Base-by-base conservation (phyloP, 2,113 vertebrate genomes). In the Bolborhynchus lineola region DNA sequence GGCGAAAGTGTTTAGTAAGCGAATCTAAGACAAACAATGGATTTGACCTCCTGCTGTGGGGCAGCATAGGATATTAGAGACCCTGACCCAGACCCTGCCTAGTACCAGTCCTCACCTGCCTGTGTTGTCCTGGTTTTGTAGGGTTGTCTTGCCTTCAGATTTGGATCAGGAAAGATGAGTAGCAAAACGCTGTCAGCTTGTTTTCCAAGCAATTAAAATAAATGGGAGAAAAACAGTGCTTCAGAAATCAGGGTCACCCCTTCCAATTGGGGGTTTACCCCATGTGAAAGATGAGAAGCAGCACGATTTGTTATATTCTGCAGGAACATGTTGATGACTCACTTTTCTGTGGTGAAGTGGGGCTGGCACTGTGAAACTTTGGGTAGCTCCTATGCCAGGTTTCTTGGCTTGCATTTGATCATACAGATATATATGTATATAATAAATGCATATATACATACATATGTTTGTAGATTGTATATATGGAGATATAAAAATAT, bases 191-290 rank as follows among this genome's bases (percentile, higher is more conserved):
- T 60, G 49, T 23, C 2, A 1, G 15, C 47, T 86, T 86, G 26
- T 44, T 90, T 92, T 83, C 68, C 44, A 71, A 68, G 33, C 42
- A 80, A 91, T 89, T 78, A 91, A 89, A 94, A 82, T 41, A 83
- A 82, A 64, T 44, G 20, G 20, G 57, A 82, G 42, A n/a, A 91
- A 59, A 82, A 67, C 2, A 8, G n/a, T 41, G 24, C 77, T 86
- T 75, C 50, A 71, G 46, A 91, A 93, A 65, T 69, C 37, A 74
- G 79, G 52, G 28, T 85, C 18, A 59, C 24, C 39, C 67, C 33
- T n/a, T 80, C 25, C n/a, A 42, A 9, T 55, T 31, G 84, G 76
- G 70, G 42, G 16, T 82, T 88, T 87, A 80, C 47, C 44, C 49
- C 46, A 13, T 8, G 12, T n/a, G n/a, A 28, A 79, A 93, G 47